Base-by-base conservation (phyloP, 1,140 invertebrate genomes). In the Drosophila auraria region DNA sequence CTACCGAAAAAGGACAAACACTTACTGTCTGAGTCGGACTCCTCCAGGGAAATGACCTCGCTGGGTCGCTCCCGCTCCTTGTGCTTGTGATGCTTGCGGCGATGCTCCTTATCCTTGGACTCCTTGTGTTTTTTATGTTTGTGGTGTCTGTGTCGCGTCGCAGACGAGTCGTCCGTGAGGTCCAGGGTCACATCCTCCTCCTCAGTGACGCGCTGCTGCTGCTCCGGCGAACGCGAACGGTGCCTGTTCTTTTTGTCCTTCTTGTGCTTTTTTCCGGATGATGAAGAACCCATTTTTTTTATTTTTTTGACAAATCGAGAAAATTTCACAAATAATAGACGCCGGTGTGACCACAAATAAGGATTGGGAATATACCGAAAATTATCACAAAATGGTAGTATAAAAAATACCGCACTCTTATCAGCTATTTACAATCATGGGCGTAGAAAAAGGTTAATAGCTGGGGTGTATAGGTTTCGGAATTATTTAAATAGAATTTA, bases 261-360 rank as follows among this genome's bases (percentile, higher is more conserved):
- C 63, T 93, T 93, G 60, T 93, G 92, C 25, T 93, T 93, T 58
- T 93, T 93, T 25, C 84, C 91, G n/a, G 82, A 83, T 27, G 91
- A 89, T 2, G 83, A 83, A 2, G 91, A 93, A 30, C 91, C 91
- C 91, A 92, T 92, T 79, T 62, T 86, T 38, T 53, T 11, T 6
- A 23, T 49, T n/a, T 57, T 57, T 57, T 8, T 25, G 12, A 42
- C 20, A 40, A 47, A 30, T 56, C 44, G 30, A 45, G 33, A 71
- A 56, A 73, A 61, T 73, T 74, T 74, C 56, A 74, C 71, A 73
- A 73, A 61, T 25, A 53, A 25, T 14, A 14, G 68, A 72, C 53
- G 69, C 69, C 45, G 47, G 70, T 72, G 70, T 72, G 70, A 73
- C 70, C 70, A 23, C 27, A 73, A 60, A 20, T 17, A 7, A 9